These are phyloP conservation scores for Anoura caudifer DNA, from an alignment of 2,113 vertebrate species.

Conservation along the genomic window DNA sequence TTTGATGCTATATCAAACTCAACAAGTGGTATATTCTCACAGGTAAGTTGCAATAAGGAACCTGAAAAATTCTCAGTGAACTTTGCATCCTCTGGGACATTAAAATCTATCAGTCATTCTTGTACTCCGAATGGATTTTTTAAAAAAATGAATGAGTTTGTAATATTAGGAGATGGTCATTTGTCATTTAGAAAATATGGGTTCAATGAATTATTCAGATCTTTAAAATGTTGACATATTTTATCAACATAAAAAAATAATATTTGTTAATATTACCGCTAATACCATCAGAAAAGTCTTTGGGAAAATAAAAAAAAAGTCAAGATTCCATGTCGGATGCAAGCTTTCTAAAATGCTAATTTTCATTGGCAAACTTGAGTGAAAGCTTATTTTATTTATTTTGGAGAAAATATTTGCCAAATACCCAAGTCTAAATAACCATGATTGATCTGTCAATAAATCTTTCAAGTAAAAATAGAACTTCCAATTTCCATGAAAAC, in stretches of 20 bases:
- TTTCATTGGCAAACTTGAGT: not conserved
- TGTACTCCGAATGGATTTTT: not conserved
- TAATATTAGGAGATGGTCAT: not conserved
- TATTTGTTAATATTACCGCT: not conserved
- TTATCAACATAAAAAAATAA: not conserved
- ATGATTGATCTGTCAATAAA: not conserved
- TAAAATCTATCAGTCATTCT: not conserved
- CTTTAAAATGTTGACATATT: not conserved
- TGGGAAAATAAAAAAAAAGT: too few relatives aligned
- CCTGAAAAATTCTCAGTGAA: not conserved
- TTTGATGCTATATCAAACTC: not conserved
- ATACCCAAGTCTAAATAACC: not conserved
- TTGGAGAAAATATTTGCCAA: not conserved
- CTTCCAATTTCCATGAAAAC: not conserved
- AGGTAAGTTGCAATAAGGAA: not conserved
- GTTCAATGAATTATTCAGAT: not conserved
- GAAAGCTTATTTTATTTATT: not conserved
- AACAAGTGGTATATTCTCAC: not conserved
- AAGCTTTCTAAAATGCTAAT: not conserved
- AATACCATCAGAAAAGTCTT: not conserved
- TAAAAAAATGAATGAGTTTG: not conserved
- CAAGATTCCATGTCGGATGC: not conserved
- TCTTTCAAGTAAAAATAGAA: not conserved
- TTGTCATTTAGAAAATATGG: not conserved
- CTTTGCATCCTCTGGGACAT: not conserved